These are phyloP conservation scores for Platycheirus albimanus DNA, from an alignment of 2,888 invertebrate genomes.

Conservation along the genomic window DNA sequence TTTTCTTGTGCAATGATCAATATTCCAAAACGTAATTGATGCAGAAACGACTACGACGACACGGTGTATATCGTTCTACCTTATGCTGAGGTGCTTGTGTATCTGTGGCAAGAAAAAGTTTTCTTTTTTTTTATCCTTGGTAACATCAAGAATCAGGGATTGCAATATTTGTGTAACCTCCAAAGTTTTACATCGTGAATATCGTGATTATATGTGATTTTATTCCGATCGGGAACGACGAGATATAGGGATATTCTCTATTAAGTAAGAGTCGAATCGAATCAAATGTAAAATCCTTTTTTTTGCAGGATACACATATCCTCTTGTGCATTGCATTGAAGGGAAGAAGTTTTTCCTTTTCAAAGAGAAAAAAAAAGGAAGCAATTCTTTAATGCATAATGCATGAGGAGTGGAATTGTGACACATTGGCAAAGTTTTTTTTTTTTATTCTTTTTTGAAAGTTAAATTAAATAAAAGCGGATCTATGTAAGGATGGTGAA, in stretches of 20 bases:
- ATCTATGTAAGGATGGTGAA: no score
- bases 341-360: slow-evolving; percentile 9
- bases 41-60: no score
- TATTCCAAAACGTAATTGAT: slow-evolving; percentile 21
- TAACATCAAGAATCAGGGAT: slow-evolving; percentile 6
- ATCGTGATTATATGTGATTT: slow-evolving; percentile 52
- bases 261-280: slow-evolving; percentile 48
- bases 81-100: neutral
- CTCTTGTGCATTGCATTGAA: neutral
- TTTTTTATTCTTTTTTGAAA: no score
- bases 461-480: neutral
- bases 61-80: no score
- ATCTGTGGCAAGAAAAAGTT: neutral
- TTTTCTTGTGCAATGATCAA: slow-evolving; percentile 25
- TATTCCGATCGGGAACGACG: slow-evolving; percentile 26
- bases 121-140: neutral
- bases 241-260: slow-evolving; percentile 19
- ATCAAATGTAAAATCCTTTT: slow-evolving; percentile 33
- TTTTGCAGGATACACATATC: neutral
- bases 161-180: neutral
- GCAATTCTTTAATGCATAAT: slow-evolving; percentile 47
- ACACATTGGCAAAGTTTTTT: slow-evolving; percentile 49
- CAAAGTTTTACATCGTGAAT: slow-evolving; percentile 25
- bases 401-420: slow-evolving; percentile 46
- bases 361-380: neutral